A percentile compares a stretch with the other conserved stretches of the same genome.
phyloP scores from a whole-genome alignment of 2,888 invertebrate genomes.

The Coecobrya sp. region DNA sequence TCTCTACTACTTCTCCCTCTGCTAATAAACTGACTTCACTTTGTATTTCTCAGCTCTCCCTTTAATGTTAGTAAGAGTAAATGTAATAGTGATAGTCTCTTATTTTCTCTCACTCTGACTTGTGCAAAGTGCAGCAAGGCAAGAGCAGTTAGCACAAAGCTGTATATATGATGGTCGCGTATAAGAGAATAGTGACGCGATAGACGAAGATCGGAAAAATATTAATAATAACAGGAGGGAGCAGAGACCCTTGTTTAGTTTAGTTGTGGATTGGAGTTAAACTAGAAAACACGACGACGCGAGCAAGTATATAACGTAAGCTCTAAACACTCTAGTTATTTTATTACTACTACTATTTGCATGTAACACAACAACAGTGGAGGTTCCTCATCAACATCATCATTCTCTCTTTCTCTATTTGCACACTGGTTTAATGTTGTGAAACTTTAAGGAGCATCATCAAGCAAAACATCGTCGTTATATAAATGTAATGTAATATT shows the following conservation, averaged over 20 bases:
- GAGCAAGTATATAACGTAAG: not conserved
- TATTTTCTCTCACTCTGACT: not conserved
- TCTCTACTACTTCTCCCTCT: not conserved
- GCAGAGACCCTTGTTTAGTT: slow-evolving; percentile 71
- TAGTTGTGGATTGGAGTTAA: slow-evolving; percentile 67
- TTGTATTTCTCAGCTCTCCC: slow-evolving; percentile 19
- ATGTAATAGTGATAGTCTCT: not conserved
- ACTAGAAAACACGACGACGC: slow-evolving; percentile 13
- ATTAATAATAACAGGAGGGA: slow-evolving; percentile 51
- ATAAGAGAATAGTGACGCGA: slow-evolving; percentile 46
- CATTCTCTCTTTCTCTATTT: not conserved
- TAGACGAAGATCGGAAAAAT: slow-evolving; percentile 12
- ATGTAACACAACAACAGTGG: slow-evolving; percentile 4
- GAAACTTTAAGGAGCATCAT: not conserved
- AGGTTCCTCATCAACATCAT: slow-evolving; percentile 9
- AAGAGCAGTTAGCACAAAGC: slow-evolving; percentile 32
- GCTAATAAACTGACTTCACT: slow-evolving; percentile 41
- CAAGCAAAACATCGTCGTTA: not conserved
- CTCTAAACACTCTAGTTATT: not conserved
- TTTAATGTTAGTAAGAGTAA: slow-evolving; percentile 56
- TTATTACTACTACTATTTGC: not conserved
- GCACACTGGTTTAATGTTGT: not conserved
- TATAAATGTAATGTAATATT: slow-evolving; percentile 25
- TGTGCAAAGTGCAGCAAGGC: slow-evolving; percentile 55
- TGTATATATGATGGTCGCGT: not conserved